A percentile compares a stretch with the other conserved stretches of the same genome.
Conservation (phyloP, 1,140 invertebrate species). For the Argopecten irradians region DNA sequence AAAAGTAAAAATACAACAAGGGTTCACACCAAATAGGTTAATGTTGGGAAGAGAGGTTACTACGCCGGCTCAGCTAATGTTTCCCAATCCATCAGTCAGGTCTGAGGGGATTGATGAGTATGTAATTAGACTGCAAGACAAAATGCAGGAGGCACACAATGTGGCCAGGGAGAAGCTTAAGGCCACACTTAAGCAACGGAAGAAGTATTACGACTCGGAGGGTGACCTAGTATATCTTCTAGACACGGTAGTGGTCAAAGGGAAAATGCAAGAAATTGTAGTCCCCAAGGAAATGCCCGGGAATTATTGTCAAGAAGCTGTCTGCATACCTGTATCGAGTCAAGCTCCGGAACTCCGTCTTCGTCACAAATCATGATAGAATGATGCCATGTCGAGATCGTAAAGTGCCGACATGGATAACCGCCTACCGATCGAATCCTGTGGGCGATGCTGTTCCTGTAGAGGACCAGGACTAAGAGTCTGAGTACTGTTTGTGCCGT, state of each 20-base stretch:
- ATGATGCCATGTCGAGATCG: background rate
- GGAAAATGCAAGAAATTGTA: background rate
- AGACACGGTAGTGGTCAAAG: slow-evolving; percentile 17
- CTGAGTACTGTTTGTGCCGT: slow-evolving; percentile 38
- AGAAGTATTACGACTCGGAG: background rate
- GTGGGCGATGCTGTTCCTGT: too few relatives aligned
- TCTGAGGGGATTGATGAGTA: background rate
- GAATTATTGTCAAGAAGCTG: slow-evolving; percentile 5
- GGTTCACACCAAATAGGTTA: background rate
- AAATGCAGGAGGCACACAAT: background rate
- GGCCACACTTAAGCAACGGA: background rate
- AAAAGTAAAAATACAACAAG: too few relatives aligned
- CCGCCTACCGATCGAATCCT: too few relatives aligned
- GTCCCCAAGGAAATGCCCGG: background rate
- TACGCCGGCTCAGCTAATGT: background rate
- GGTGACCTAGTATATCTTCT: background rate
- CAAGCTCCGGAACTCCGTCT: background rate
- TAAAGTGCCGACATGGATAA: background rate
- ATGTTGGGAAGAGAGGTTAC: slow-evolving; percentile 27
- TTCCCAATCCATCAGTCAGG: background rate
- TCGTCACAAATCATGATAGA: slow-evolving; percentile 30
- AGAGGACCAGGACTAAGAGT: too few relatives aligned
- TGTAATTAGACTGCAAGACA: background rate
- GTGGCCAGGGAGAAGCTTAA: background rate
- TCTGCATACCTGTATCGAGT: too few relatives aligned